These are phyloP conservation scores for Lanius collurio DNA, from an alignment of 2,113 vertebrate genomes.

Conservation along the genomic window DNA sequence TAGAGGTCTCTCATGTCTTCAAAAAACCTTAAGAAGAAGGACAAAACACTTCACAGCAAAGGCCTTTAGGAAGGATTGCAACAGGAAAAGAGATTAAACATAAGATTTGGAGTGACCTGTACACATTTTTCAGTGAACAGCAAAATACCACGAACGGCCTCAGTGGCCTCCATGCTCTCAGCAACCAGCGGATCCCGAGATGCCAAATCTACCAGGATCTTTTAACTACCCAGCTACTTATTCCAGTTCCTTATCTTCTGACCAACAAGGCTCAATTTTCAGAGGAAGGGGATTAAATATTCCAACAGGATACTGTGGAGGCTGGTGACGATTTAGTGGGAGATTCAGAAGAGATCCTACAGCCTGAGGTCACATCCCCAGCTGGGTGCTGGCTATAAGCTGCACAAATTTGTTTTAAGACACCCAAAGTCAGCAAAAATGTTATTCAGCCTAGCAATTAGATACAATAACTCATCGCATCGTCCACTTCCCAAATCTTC, in stretches of 20 bases:
- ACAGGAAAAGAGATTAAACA: not conserved
- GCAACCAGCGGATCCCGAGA: not conserved
- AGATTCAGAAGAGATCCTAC: not conserved
- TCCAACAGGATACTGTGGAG: not conserved
- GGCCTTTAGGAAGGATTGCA: not conserved
- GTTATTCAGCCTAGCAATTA: not conserved
- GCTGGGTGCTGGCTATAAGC: not conserved
- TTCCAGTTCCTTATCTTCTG: not conserved
- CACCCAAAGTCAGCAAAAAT: not conserved
- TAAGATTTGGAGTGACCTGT: not conserved
- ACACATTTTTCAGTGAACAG: not conserved
- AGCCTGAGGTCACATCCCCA: not conserved
- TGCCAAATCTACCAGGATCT: not conserved
- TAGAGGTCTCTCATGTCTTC: not conserved
- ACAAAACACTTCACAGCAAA: not conserved
- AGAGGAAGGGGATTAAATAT: not conserved
- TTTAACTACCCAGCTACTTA: not conserved
- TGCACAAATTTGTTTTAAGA: not conserved
- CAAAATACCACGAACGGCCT: not conserved
- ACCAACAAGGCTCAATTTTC: not conserved
- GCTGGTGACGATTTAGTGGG: not conserved
- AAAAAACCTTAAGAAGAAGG: not conserved
- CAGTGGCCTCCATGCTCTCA: not conserved
- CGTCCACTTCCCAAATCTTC: not conserved
- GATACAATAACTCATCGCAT: not conserved